Base-by-base conservation (phyloP, 2,113 vertebrate species). In the Larimichthys crocea region DNA sequence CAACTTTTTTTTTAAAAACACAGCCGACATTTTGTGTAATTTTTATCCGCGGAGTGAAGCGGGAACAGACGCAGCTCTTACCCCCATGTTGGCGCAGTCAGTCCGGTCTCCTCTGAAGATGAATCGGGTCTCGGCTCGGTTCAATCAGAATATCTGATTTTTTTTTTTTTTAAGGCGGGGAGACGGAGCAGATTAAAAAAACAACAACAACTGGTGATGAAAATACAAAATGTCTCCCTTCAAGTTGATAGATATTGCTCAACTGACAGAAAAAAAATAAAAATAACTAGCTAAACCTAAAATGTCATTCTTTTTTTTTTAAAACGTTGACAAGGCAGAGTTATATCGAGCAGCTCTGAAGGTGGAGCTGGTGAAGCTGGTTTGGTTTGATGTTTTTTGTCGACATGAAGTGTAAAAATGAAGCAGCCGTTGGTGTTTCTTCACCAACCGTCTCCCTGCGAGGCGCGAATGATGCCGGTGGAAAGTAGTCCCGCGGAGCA, bases 11-110 rank as follows among this genome's bases (percentile, higher is more conserved):
- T 26, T 26, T 26, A 26, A 26, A 26, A 26, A 26, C 26, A 26
- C 26, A 1, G 26, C 12, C 19, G 24, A 55, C 52, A 77, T 35
- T 59, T 72, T 24, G 50, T 16, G 19, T 26, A 26, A 26, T 3
- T n/a, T 4, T 4, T 15, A 14, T 10, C 15, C 17, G 20, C n/a
- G 0, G 10, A 22, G 0, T 31, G 29, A 46, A 65, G 2, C 0
- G 26, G 12, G 3, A 0, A 19, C 0, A 70, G 55, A 73, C 20
- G 5, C 0, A 10, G 29, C 53, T 79, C 94, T 95, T 95, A 95
- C 95, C 94, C 95, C 95, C 95, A 95, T 95, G 52, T 90, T 75
- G 84, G 75, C 83, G 92, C 83, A 79, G 82, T 93, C 84, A 87
- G 88, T 89, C 86, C 85, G 85, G 76, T 93, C 69, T 91, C 81